phyloP scores from a whole-genome alignment of 1,140 invertebrate genomes.

The Drosophila grimshawi region DNA sequence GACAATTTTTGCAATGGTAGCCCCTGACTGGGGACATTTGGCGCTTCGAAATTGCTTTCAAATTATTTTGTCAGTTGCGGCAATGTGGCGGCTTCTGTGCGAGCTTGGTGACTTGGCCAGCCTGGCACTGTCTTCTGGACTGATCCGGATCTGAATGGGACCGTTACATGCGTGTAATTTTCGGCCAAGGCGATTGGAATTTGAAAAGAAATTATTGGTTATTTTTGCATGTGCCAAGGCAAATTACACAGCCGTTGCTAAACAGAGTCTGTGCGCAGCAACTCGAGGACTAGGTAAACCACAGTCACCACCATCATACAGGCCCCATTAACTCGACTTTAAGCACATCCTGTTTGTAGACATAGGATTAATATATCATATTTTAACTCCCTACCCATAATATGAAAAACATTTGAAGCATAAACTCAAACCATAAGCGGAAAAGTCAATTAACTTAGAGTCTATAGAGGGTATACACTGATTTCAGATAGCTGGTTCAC shows the following conservation, averaged over 20 bases:
- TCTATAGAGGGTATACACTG: neutral
- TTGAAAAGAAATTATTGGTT: slow-evolving; percentile 78
- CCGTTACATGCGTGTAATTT: slow-evolving; percentile 69
- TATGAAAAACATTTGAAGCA: neutral
- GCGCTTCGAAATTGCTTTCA: slow-evolving; percentile 76
- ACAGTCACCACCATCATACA: neutral
- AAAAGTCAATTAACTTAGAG: slow-evolving; percentile 3
- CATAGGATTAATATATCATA: neutral
- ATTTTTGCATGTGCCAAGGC: slow-evolving; percentile 75
- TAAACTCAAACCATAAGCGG: neutral
- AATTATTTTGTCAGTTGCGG: slow-evolving; percentile 80
- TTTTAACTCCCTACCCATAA: neutral
- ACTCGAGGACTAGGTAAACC: slow-evolving; percentile 35
- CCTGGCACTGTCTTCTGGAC: slow-evolving; percentile 51
- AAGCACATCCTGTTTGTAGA: slow-evolving; percentile 10
- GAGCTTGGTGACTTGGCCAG: slow-evolving; percentile 29
- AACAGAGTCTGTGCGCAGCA: slow-evolving; percentile 51
- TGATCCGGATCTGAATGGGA: neutral
- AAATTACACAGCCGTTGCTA: slow-evolving; percentile 57
- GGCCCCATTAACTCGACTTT: neutral
- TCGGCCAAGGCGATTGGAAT: slow-evolving; percentile 64
- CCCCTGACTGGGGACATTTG: slow-evolving; percentile 59
- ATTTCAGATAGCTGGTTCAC: slow-evolving; percentile 12
- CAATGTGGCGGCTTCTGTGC: slow-evolving; percentile 39
- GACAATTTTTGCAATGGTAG: slow-evolving; percentile 55